Percentiles rank a stretch among this genome's conserved stretches.
Conservation (phyloP, 2,888 invertebrate species). For the Calameuta filiformis region DNA sequence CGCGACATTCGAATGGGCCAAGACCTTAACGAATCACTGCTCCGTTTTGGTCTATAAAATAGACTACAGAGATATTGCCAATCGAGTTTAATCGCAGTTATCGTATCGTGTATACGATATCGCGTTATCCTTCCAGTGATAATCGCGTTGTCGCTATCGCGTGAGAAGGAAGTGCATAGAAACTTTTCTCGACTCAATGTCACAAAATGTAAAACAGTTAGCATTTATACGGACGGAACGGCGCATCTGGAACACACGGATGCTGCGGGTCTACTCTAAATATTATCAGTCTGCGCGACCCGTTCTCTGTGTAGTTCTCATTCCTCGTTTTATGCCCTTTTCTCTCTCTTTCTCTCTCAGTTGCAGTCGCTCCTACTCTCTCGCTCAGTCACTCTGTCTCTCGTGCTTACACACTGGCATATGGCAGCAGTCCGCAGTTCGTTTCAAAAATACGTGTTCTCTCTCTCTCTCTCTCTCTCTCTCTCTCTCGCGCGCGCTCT, state of each 20-base stretch:
- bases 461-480: background rate
- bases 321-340: background rate
- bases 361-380: background rate
- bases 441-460: background rate
- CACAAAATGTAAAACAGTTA: background rate
- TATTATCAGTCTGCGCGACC: background rate
- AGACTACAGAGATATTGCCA: background rate
- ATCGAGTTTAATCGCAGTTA: background rate
- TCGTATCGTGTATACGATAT: background rate
- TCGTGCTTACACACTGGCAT: background rate
- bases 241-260: constrained; percentile 4
- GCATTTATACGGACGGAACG: background rate
- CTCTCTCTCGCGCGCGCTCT: background rate
- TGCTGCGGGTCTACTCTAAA: background rate
- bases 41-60: background rate
- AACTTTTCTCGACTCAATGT: background rate
- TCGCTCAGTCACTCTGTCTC: background rate
- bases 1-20: background rate
- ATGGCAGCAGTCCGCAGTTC: background rate
- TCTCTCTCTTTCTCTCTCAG: background rate
- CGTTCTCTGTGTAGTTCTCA: background rate
- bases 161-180: background rate
- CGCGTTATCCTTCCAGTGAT: background rate
- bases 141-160: background rate
- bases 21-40: background rate